Conservation (phyloP, 2,888 invertebrate species). For the Tiliacea citrago region DNA sequence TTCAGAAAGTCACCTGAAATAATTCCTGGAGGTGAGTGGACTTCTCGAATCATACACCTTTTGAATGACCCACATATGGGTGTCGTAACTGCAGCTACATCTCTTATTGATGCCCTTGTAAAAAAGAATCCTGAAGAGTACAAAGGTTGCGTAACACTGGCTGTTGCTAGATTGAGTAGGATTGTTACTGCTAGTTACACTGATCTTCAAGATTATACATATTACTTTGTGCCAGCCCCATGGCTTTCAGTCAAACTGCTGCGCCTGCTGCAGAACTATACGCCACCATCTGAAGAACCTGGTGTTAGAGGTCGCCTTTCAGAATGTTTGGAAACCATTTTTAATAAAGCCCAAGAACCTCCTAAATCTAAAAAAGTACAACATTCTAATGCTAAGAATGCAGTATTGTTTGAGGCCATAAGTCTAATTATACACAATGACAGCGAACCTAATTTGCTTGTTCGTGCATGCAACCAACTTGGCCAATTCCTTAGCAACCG, state of each 20-base stretch:
- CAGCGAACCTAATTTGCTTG: constrained; percentile 98
- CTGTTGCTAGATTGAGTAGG: constrained; percentile 98
- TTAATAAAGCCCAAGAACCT: constrained; percentile 99
- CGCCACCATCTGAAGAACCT: constrained; percentile 98
- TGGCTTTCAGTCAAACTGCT: constrained; percentile 99
- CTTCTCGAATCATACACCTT: constrained; percentile 99
- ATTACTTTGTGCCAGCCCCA: constrained; percentile 99
- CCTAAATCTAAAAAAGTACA: constrained; percentile 99
- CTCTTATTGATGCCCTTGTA: constrained; percentile 99
- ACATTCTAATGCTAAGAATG: constrained; percentile 99
- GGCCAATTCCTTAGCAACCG: constrained; percentile 99
- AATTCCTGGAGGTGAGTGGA: constrained; percentile 99
- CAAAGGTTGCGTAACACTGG: constrained; percentile 99
- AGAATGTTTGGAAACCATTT: constrained; percentile 99
- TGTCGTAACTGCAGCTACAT: constrained; percentile 99
- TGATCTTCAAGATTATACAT: constrained; percentile 99
- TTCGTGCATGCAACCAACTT: constrained; percentile 99
- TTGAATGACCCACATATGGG: constrained; percentile 99
- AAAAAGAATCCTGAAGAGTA: constrained; percentile 99
- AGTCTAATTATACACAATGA: constrained; percentile 99
- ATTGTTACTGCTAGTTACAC: constrained; percentile 99
- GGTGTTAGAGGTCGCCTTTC: constrained; percentile 98
- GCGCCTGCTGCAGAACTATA: constrained; percentile 99
- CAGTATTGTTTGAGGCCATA: constrained; percentile 99
- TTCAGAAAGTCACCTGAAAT: constrained; percentile 99